A percentile compares a stretch with the other conserved stretches of the same genome.
Evolutionary conservation across 2,113 vertebrate genomes (phyloP).

Genomic region (Macaca nemestrina): DNA sequence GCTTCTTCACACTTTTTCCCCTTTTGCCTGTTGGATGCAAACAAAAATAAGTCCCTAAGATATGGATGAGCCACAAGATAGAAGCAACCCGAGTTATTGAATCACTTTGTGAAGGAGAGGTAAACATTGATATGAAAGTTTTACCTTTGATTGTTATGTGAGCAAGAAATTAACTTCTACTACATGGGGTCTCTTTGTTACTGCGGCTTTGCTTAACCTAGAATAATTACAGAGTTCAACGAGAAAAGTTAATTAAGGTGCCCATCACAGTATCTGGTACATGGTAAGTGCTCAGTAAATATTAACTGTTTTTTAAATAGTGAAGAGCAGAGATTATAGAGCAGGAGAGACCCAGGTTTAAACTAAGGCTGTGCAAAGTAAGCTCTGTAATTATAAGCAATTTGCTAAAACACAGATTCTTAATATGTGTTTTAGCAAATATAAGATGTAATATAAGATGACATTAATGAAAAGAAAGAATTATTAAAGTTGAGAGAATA

Average conservation of each 20-base stretch:
- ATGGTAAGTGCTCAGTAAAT: neutral
- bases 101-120: neutral
- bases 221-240: neutral
- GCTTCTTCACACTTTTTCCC: neutral
- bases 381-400: slow-evolving; percentile 13
- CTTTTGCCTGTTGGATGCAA: neutral
- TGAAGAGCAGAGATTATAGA: neutral
- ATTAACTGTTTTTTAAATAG: slow-evolving; percentile 2
- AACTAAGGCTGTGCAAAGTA: neutral
- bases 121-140: neutral
- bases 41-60: neutral
- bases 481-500: neutral
- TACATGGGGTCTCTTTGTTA: neutral
- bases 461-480: slow-evolving; percentile 16
- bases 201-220: neutral
- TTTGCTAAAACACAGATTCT: slow-evolving; percentile 3
- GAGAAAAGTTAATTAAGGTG: neutral
- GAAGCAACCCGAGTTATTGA: neutral
- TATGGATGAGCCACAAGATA: neutral
- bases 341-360: neutral
- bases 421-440: neutral
- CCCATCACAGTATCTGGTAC: neutral
- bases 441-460: neutral
- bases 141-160: neutral
- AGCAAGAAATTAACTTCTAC: neutral